phyloP scores from a whole-genome alignment of 1,140 invertebrate species.

The Nasonia giraulti region DNA sequence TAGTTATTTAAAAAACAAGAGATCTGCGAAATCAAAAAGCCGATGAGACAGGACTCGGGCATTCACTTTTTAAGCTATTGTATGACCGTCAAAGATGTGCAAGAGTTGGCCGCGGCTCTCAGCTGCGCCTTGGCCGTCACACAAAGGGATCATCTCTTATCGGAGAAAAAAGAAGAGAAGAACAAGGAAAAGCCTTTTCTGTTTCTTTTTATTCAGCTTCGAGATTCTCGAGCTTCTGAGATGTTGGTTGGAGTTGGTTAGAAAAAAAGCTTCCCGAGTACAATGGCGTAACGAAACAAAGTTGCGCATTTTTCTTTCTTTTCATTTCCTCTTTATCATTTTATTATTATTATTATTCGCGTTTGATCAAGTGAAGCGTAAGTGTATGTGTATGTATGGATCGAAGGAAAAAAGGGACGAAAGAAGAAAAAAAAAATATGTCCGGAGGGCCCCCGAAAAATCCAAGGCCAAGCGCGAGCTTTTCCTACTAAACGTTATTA shows the following conservation, averaged over 20 bases:
- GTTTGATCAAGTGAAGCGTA: constrained; percentile 13
- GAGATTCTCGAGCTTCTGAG: constrained; percentile 31
- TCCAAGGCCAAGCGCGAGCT: constrained; percentile 32
- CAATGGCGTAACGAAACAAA: constrained; percentile 4
- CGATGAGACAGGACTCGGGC: constrained; percentile 7
- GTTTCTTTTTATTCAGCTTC: neutral
- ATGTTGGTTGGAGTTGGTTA: neutral
- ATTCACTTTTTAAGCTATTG: constrained; percentile 5
- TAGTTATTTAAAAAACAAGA: constrained; percentile 8
- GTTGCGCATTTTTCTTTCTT: constrained; percentile 14
- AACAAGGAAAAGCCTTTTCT: constrained; percentile 11
- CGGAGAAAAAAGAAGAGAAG: constrained; percentile 11
- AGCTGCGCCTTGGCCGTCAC: neutral
- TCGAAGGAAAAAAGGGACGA: constrained; percentile 4
- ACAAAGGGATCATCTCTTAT: constrained; percentile 14
- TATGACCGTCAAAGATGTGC: neutral
- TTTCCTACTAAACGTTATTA: constrained; percentile 39
- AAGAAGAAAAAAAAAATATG: constrained; percentile 13
- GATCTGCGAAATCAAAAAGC: constrained; percentile 4
- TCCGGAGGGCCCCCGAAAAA: constrained; percentile 16
- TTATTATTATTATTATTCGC: constrained; percentile 14
- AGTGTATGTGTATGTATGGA: constrained; percentile 14
- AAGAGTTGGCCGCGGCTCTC: constrained; percentile 6
- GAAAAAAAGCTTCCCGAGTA: constrained; percentile 24
- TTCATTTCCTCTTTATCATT: neutral